Base-by-base conservation (phyloP, 2,797 vertebrate species). In the Tenualosa ilisha region DNA sequence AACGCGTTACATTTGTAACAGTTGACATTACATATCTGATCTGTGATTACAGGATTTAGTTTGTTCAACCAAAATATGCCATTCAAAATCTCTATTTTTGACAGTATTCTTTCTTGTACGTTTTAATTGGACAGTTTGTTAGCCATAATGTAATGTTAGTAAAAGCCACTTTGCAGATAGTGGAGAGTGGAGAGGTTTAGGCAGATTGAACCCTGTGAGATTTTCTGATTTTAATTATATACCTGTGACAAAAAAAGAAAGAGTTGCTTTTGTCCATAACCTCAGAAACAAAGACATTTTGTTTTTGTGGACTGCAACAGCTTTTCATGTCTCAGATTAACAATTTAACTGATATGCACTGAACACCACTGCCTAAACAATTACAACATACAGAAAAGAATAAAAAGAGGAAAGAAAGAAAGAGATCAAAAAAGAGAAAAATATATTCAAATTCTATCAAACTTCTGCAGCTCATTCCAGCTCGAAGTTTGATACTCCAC, bases 391-490 rank as follows among this genome's bases (percentile, higher is more conserved):
- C 20, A 59, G 56, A 59, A n/a, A 59, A 56, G 53, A 20, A 22
- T 22, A 6, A 22, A 59, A 13, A 54, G 11, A 54, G 3, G 7
- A 13, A 75, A 6, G 26, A 9, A 31, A 31, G 31, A 31, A 31
- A 31, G 31, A 31, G 31, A 31, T 31, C 31, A 31, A 11, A n/a
- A 81, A 81, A 7, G 6, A 51, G 26, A 43, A 54, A n/a, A 24
- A 82, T 6, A 15, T 13, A 43, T 20, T 15, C 37, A 54, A 54
- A 53, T 75, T 43, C 68, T 20, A 75, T 15, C 31, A 26, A 68
- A 79, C 82, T 54, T 86, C 54, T 43, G 81, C 68, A 75, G 68
- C 68, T 0, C 37, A 75, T 65, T 83, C n/a, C 2, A 22, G 43
- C 9, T 31, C 2, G 20, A 63, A n/a, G 24, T 56, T 83, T 85